phyloP scores from a whole-genome alignment of 2,797 vertebrate genomes.

The Sebastes iracundus region DNA sequence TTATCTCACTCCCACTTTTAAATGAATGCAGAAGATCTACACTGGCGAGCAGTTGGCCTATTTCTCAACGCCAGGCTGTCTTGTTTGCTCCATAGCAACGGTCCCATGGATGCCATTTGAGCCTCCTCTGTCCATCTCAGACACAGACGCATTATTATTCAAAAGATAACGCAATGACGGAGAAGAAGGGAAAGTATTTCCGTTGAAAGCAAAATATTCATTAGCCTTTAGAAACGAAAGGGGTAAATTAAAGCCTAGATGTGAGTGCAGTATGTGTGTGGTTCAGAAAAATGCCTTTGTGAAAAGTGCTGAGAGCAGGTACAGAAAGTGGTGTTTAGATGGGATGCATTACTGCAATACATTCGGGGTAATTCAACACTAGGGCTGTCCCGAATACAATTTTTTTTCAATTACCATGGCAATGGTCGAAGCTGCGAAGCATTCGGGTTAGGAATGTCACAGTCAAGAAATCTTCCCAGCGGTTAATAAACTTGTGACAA shows the following conservation, averaged over 20 bases:
- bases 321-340: not conserved
- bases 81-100: conserved; percentile 64
- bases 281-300: conserved; percentile 5
- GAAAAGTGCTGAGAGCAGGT: conserved; percentile 1
- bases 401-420: too few species aligned
- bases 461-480: too few species aligned
- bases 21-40: conserved; percentile 72
- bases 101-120: conserved; percentile 55
- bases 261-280: not conserved
- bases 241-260: conserved; percentile 8
- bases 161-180: not conserved
- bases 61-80: conserved; percentile 62
- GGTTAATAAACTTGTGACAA: too few species aligned
- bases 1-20: conserved; percentile 78
- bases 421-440: too few species aligned
- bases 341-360: not conserved
- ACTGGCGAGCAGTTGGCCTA: conserved; percentile 62
- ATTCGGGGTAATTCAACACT: conserved; percentile 8
- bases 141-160: conserved; percentile 21
- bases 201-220: conserved; percentile 10
- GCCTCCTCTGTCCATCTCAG: conserved; percentile 50
- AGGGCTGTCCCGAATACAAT: too few species aligned
- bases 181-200: conserved; percentile 6
- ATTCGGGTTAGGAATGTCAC: too few species aligned
- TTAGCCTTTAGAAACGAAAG: not conserved